Base-by-base conservation (phyloP, 2,888 invertebrate species). In the Ophion costatus region DNA sequence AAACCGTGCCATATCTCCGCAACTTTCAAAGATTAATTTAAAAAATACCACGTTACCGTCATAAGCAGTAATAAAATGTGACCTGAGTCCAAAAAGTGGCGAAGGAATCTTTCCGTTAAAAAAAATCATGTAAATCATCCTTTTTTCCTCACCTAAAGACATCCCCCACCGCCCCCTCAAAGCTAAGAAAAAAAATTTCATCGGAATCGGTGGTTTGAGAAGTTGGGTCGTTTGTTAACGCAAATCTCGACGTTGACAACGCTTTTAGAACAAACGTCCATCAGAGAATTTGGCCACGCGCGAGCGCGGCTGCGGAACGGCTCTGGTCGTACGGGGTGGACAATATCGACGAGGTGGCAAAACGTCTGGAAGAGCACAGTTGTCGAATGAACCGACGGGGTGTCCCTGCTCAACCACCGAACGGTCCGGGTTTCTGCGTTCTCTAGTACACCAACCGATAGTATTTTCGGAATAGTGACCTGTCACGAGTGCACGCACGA, bases 251-350 rank as follows among this genome's bases (percentile, higher is more conserved):
- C 9, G 14, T 22, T 64, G 17, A 51, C n/a, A 10, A 33, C 57
- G 38, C 61, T 66, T 87, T 20, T 71, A 93, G 93, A 63, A 90
- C 88, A 75, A 93, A 92, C 74, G 76, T 93, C 11, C 93, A 93
- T 75, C 75, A 89, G 33, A 94, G 96, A 88, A 95, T 97, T 10
- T 98, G 98, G 97, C 98, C 98, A 0, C 95, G 98, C 87, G 97
- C 97, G 0, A 96, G 97, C 81, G 98, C 98, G 0, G 95, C 96
- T 0, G 98, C 98, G 0, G 98, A 99, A 94, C 95, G 96, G 85
- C 94, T 98, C 0, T 98, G 98, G 98, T 92, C 88, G 67, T 17
- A 84, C 38, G 38, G 71, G 1, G 82, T 80, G 6, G 87, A 90
- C 9, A 87, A 89, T 84, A 88, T 94, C 0, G 88, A 91, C 0